Conservation (phyloP, 1,140 invertebrate genomes). For the Argopecten irradians region DNA sequence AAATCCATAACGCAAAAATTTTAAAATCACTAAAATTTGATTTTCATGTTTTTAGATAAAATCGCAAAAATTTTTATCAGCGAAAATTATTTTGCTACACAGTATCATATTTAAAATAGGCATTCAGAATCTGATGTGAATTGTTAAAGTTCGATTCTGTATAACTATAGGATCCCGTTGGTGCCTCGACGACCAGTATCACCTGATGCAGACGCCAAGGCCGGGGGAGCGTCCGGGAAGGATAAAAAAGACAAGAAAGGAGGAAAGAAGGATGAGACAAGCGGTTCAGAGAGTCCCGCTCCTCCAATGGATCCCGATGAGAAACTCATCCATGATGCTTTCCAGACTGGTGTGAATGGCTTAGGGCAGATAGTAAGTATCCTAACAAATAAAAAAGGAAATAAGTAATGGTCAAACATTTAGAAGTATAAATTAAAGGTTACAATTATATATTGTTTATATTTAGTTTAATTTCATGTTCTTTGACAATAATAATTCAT, state of each 20-base stretch:
- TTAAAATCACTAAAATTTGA: neutral
- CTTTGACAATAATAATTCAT: too few relatives aligned
- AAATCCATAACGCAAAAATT: too few relatives aligned
- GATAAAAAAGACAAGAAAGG: conserved; percentile 72
- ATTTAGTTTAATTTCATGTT: too few relatives aligned
- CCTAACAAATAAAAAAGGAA: neutral
- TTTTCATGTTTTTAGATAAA: too few relatives aligned
- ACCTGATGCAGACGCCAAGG: conserved; percentile 66
- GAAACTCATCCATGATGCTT: conserved; percentile 73
- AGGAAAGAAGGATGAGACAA: conserved; percentile 65
- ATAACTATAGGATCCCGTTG: conserved; percentile 70
- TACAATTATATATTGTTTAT: too few relatives aligned
- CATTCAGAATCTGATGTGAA: neutral
- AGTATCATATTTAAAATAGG: neutral
- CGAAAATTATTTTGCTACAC: neutral
- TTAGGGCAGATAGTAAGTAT: conserved; percentile 65
- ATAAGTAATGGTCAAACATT: neutral
- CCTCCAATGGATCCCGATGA: conserved; percentile 74
- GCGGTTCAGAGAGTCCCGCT: conserved; percentile 65
- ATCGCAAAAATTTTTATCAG: neutral
- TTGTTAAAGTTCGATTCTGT: neutral
- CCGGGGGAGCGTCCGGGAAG: conserved; percentile 56
- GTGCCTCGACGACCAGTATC: conserved; percentile 70
- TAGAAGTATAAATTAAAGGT: too few relatives aligned
- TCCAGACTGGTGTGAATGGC: conserved; percentile 57